phyloP scores from a whole-genome alignment of 2,797 vertebrate genomes.

The Ataeniobius toweri region DNA sequence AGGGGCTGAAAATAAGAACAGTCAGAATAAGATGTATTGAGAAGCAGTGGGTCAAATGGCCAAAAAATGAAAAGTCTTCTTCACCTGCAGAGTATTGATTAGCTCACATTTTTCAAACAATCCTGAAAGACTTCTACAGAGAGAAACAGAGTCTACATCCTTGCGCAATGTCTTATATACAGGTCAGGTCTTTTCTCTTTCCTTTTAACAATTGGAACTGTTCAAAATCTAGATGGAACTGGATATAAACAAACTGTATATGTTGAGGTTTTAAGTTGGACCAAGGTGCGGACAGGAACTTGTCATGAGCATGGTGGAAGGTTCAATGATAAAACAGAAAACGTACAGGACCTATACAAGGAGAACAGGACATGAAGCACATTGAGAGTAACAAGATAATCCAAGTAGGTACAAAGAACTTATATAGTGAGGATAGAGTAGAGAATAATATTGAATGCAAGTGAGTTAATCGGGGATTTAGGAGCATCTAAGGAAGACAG shows the following conservation, averaged over 20 bases:
- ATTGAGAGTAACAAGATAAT: too few relatives aligned
- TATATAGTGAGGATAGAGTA: too few relatives aligned
- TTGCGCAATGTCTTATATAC: slow-evolving; percentile 16
- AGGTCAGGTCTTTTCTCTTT: slow-evolving; percentile 18
- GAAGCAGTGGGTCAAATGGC: slow-evolving; percentile 44
- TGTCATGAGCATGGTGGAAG: too few relatives aligned
- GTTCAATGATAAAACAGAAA: too few relatives aligned
- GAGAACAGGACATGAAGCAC: too few relatives aligned
- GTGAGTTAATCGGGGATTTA: too few relatives aligned
- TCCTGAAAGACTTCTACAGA: slow-evolving; percentile 46
- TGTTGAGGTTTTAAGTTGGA: too few relatives aligned
- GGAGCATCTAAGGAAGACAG: too few relatives aligned
- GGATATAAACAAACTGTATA: not conserved
- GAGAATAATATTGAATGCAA: too few relatives aligned
- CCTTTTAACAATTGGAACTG: slow-evolving; percentile 24
- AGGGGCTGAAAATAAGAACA: slow-evolving; percentile 55
- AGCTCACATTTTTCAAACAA: slow-evolving; percentile 62
- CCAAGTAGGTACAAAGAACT: too few relatives aligned
- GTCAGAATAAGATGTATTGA: slow-evolving; percentile 62
- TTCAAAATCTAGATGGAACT: slow-evolving; percentile 36
- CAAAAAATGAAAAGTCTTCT: slow-evolving; percentile 62
- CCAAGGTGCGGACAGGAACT: too few relatives aligned
- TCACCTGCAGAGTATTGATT: slow-evolving; percentile 72
- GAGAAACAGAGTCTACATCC: slow-evolving; percentile 23
- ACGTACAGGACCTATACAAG: too few relatives aligned